A percentile compares a stretch with the other conserved stretches of the same genome.
phyloP scores from a whole-genome alignment of 2,113 vertebrate genomes.

The Eonycteris spelaea region DNA sequence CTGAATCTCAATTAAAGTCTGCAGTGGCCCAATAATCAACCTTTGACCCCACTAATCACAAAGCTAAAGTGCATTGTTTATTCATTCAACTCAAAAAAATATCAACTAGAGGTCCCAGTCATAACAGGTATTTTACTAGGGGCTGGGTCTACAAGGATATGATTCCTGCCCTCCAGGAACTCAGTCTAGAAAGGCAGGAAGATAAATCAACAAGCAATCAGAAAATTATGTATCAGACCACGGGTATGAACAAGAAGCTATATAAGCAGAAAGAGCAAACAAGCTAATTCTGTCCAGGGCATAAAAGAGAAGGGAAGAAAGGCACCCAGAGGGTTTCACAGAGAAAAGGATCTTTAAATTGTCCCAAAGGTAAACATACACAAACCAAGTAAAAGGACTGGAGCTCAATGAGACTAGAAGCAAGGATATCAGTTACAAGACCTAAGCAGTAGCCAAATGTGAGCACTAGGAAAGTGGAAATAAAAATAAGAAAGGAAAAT shows the following conservation, averaged over 20 bases:
- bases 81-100: constrained; percentile 30
- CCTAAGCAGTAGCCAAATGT: background rate
- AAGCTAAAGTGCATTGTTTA: background rate
- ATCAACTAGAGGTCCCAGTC: background rate
- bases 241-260: background rate
- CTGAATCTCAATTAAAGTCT: background rate
- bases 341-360: constrained; percentile 6
- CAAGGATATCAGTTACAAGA: background rate
- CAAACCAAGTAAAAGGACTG: background rate
- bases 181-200: background rate
- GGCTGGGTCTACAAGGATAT: background rate
- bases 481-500: background rate
- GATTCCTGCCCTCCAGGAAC: background rate
- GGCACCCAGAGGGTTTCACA: background rate
- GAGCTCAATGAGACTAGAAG: background rate
- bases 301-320: background rate
- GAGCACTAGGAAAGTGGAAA: background rate
- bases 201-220: background rate
- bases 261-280: background rate
- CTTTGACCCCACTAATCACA: background rate
- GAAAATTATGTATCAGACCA: background rate
- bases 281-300: background rate
- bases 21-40: background rate
- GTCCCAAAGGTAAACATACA: background rate
- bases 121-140: constrained; percentile 4